Conservation (phyloP, 2,888 invertebrate genomes). For the Tetheella fluctuosa region DNA sequence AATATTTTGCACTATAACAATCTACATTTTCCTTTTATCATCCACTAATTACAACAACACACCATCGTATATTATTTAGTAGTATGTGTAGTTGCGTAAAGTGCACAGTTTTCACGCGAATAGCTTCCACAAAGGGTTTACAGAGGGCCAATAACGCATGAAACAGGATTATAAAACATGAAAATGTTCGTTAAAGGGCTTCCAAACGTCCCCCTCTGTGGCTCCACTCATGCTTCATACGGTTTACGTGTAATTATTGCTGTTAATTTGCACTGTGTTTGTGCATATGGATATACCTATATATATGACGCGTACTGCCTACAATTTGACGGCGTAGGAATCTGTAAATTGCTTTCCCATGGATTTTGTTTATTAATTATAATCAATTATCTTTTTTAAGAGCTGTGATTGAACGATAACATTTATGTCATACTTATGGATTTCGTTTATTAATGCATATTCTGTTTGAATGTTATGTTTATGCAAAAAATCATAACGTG, state of each 20-base stretch:
- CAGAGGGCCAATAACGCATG: slow-evolving; percentile 78
- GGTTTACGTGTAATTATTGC: slow-evolving; percentile 74
- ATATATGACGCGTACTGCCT: slow-evolving; percentile 3
- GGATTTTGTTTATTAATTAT: neutral
- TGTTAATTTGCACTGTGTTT: slow-evolving; percentile 63
- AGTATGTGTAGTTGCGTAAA: slow-evolving; percentile 22
- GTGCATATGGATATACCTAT: slow-evolving; percentile 12
- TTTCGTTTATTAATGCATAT: no score
- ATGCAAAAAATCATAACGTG: no score
- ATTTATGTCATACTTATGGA: no score
- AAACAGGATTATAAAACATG: slow-evolving; percentile 82
- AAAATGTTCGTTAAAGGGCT: slow-evolving; percentile 76
- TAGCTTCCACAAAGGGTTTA: slow-evolving; percentile 63
- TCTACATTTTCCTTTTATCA: neutral
- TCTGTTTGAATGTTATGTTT: no score
- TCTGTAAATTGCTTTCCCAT: neutral
- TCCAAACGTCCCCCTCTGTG: slow-evolving; percentile 45
- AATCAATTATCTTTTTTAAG: no score
- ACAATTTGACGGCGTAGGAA: neutral
- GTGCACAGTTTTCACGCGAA: slow-evolving; percentile 53
- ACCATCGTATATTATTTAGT: neutral
- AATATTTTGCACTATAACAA: neutral
- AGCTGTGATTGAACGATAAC: no score
- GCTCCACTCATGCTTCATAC: slow-evolving; percentile 21
- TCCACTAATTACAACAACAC: neutral